These are phyloP conservation scores for Pleuronectes platessa DNA, from an alignment of 2,113 vertebrate genomes.

Conservation along the genomic window DNA sequence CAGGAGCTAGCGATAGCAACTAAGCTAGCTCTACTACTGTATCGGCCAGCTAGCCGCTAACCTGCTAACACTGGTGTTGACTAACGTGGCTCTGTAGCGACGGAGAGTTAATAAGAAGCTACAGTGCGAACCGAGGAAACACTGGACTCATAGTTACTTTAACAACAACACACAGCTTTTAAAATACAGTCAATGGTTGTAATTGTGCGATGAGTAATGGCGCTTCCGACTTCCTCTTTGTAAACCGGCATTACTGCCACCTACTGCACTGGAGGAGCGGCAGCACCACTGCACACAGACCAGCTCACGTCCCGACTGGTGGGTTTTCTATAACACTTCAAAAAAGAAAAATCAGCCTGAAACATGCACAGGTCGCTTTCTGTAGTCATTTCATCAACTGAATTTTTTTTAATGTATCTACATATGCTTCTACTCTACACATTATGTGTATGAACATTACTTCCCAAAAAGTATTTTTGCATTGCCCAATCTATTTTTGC, in stretches of 20 bases:
- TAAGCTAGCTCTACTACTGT: not conserved
- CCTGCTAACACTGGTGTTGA: not conserved
- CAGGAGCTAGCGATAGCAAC: not conserved
- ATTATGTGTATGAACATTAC: no score
- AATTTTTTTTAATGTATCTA: no score
- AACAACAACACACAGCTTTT: not conserved
- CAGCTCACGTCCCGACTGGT: no score
- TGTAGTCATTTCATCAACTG: no score
- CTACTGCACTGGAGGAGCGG: not conserved
- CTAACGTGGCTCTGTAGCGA: not conserved
- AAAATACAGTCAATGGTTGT: not conserved
- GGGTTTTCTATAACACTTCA: no score
- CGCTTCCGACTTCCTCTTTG: not conserved
- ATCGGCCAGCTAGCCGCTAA: not conserved
- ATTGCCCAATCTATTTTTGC: no score
- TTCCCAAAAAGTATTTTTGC: no score
- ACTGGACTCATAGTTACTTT: not conserved
- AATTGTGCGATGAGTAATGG: not conserved
- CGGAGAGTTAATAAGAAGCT: not conserved
- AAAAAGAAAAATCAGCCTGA: no score
- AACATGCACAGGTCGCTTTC: no score
- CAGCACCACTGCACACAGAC: not conserved
- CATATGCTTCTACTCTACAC: no score
- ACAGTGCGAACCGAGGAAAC: not conserved
- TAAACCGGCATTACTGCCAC: not conserved